Evolutionary conservation across 1,140 invertebrate species (phyloP), one percentile per base, ranked within the genome.

Genomic region (Charaxes varanes): DNA sequence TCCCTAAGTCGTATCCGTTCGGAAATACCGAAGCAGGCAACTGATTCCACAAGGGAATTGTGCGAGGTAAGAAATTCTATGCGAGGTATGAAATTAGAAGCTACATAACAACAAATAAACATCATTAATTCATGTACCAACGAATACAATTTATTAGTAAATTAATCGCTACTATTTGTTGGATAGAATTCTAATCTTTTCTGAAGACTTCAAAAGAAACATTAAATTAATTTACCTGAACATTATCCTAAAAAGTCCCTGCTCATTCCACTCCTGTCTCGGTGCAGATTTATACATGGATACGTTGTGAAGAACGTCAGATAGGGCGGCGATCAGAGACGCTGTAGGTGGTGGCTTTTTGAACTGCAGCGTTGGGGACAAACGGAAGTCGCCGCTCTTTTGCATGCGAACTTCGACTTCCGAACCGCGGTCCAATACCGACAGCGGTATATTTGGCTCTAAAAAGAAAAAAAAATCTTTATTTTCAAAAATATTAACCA

Each of bases 221-320:
- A n/a, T n/a, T n/a, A n/a, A n/a, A n/a, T n/a, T n/a, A 22, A 27
- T 10, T 41, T 63, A 81, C 78, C 69, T 77, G 38, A 82, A 79
- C 22, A 82, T 32, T 4, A 79, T 41, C 21, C 78, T 54, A 43
- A 63, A 82, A 0, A 82, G 34, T 15, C 74, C 74, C 11, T 50
- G 46, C 28, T 79, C 74, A 32, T 78, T 82, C 74, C 74, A 79
- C 7, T 17, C 26, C 19, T 64, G 58, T 5, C 76, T 36, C 0
- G 71, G 72, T 6, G 61, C 59, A 22, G 37, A 41, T 14, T 58
- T 57, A 16, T 69, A 78, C 1, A 42, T 49, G 31, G 51, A 60
- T 3, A 78, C 36, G 26, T 82, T 82, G 27, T 68, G 48, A 3
- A 82, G 18, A 6, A 61, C 59, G 13, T 76, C 60, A 1, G 78